phyloP scores from a whole-genome alignment of 1,140 invertebrate genomes.

The Liolophura sinensis region DNA sequence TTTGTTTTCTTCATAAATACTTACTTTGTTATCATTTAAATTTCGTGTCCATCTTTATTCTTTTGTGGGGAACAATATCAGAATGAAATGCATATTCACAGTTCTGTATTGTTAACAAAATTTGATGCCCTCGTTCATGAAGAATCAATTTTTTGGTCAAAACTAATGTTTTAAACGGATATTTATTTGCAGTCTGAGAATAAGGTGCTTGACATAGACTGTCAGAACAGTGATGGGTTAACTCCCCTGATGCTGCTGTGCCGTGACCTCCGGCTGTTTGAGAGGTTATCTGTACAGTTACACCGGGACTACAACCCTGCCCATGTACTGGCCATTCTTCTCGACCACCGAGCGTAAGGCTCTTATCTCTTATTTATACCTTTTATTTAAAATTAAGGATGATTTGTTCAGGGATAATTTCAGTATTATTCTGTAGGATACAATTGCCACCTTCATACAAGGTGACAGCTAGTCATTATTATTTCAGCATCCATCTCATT shows the following conservation, averaged over 20 bases:
- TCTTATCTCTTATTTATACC: too few relatives aligned
- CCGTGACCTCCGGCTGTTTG: constrained; percentile 49
- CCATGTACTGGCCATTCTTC: constrained; percentile 42
- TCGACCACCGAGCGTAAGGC: constrained; percentile 49
- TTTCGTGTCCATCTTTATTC: too few relatives aligned
- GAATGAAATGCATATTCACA: too few relatives aligned
- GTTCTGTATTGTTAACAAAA: neutral
- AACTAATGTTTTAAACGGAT: neutral
- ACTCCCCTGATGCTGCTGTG: constrained; percentile 50
- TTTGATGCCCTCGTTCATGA: neutral
- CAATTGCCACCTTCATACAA: too few relatives aligned
- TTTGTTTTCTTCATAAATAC: too few relatives aligned
- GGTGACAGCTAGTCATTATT: too few relatives aligned
- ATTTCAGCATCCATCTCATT: too few relatives aligned
- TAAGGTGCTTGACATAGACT: constrained; percentile 47
- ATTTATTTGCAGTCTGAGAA: constrained; percentile 34
- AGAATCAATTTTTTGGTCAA: neutral
- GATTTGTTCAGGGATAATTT: too few relatives aligned
- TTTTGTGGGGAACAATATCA: too few relatives aligned
- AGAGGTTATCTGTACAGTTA: constrained; percentile 42
- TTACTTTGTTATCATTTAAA: too few relatives aligned
- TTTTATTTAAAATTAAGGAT: too few relatives aligned
- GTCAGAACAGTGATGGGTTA: constrained; percentile 49
- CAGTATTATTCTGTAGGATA: too few relatives aligned
- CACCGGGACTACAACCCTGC: constrained; percentile 45